phyloP scores from a whole-genome alignment of 2,888 invertebrate species.

The Pemphredon lugubris region DNA sequence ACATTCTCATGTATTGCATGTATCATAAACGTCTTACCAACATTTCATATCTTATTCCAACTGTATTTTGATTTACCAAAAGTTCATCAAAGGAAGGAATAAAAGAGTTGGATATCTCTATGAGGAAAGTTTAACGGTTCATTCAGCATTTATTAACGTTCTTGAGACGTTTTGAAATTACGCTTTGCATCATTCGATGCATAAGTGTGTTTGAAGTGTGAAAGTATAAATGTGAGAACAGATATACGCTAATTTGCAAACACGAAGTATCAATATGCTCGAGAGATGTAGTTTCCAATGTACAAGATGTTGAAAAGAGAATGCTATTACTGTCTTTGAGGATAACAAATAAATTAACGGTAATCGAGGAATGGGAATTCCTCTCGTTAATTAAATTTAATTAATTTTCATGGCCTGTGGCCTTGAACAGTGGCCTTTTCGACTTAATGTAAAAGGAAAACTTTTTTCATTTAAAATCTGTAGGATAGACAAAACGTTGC shows the following conservation, averaged over 20 bases:
- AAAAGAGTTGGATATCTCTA: neutral
- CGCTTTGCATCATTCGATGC: conserved; percentile 57
- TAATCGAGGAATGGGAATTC: conserved; percentile 39
- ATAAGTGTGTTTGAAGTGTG: conserved; percentile 55
- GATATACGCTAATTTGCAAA: conserved; percentile 55
- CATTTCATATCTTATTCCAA: conserved; percentile 25
- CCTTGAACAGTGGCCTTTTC: conserved; percentile 79
- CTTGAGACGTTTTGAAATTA: conserved; percentile 56
- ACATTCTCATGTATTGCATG: conserved; percentile 34
- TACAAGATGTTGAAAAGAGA: conserved; percentile 66
- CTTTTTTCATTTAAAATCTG: conserved; percentile 65
- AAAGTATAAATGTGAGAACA: conserved; percentile 57
- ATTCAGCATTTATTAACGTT: conserved; percentile 49
- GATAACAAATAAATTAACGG: conserved; percentile 49
- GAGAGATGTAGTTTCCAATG: conserved; percentile 64
- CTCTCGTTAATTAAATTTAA: conserved; percentile 70
- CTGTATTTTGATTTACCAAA: conserved; percentile 12
- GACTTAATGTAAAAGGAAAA: conserved; percentile 73
- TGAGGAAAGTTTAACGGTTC: conserved; percentile 16
- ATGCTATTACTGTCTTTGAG: conserved; percentile 52
- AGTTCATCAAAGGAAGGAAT: too few species aligned
- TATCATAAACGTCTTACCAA: conserved; percentile 21
- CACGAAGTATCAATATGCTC: conserved; percentile 66
- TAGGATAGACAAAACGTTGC: conserved; percentile 57
- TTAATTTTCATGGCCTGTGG: conserved; percentile 76